A percentile compares a stretch with the other conserved stretches of the same genome.
phyloP scores from a whole-genome alignment of 92 coral and sea anemone species.

The Actinostola sp. region DNA sequence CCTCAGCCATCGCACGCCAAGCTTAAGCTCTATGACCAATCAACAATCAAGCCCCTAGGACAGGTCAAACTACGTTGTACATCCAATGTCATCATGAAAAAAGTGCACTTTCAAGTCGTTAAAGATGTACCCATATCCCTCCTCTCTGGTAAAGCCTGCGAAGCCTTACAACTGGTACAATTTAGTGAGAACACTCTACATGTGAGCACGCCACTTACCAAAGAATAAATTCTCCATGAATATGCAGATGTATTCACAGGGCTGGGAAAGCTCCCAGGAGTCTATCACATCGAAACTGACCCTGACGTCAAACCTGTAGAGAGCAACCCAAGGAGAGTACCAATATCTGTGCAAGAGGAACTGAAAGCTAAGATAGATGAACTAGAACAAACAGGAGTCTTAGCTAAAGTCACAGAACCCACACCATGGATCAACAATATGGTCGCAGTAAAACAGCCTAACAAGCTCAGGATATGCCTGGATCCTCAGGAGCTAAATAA shows the following conservation, averaged over 20 bases:
- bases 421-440: slow-evolving; percentile 60
- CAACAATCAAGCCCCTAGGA: slow-evolving; percentile 32
- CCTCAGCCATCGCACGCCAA: slow-evolving; percentile 34
- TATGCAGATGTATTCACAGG: slow-evolving; percentile 63
- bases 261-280: slow-evolving; percentile 56
- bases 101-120: slow-evolving; percentile 38
- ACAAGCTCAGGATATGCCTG: slow-evolving; percentile 27
- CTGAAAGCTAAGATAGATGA: slow-evolving; percentile 33
- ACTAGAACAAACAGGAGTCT: slow-evolving; percentile 53
- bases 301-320: slow-evolving; percentile 28
- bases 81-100: slow-evolving; percentile 38
- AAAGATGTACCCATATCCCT: slow-evolving; percentile 27
- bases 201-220: slow-evolving; percentile 15
- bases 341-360: slow-evolving; percentile 35
- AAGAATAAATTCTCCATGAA: slow-evolving; percentile 37
- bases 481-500: slow-evolving; percentile 48
- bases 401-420: slow-evolving; percentile 40
- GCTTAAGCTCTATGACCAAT: slow-evolving; percentile 29
- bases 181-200: slow-evolving; percentile 21
- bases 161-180: slow-evolving; percentile 17
- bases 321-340: slow-evolving; percentile 47
- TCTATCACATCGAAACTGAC: slow-evolving; percentile 48
- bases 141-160: slow-evolving; percentile 18
- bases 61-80: slow-evolving; percentile 21
- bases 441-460: slow-evolving; percentile 47